Evolutionary conservation across 2,797 vertebrate genomes (phyloP).

Genomic region (Bovichtus diacanthus): DNA sequence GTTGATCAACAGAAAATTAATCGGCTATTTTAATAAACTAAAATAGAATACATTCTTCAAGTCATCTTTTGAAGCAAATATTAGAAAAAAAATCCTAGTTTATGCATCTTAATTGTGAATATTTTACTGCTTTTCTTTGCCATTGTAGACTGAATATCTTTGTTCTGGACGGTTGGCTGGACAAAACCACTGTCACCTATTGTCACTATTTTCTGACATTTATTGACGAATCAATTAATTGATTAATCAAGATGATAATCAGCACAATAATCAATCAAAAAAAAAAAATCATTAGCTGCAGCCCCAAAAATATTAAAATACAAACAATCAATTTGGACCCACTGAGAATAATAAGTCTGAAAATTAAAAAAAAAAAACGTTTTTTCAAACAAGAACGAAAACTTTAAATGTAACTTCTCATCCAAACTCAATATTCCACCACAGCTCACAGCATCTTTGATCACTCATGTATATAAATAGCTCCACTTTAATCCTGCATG

Average conservation of each 20-base stretch:
- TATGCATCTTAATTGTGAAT: not conserved
- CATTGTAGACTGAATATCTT: not conserved
- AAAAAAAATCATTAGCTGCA: not conserved
- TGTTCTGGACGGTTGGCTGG: not conserved
- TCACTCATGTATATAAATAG: conserved; percentile 62
- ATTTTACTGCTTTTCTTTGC: not conserved
- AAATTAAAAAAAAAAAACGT: conserved; percentile 2
- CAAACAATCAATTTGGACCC: not conserved
- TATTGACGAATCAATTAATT: not conserved
- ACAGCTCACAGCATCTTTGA: conserved; percentile 55
- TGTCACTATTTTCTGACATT: not conserved
- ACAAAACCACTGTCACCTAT: not conserved
- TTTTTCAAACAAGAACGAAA: conserved; percentile 23
- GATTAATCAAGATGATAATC: not conserved
- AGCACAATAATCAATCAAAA: not conserved
- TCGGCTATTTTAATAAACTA: not conserved
- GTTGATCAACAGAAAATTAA: not conserved
- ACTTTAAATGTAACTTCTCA: conserved; percentile 36
- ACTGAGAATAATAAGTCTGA: conserved; percentile 5
- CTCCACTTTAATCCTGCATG: conserved; percentile 55
- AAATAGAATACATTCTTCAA: not conserved
- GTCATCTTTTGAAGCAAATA: not conserved
- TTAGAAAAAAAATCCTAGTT: not conserved
- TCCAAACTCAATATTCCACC: conserved; percentile 41
- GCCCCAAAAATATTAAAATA: not conserved